Evolutionary conservation across 2,797 vertebrate genomes (phyloP), one percentile per base, ranked within the genome.

Genomic region (Alosa sapidissima): DNA sequence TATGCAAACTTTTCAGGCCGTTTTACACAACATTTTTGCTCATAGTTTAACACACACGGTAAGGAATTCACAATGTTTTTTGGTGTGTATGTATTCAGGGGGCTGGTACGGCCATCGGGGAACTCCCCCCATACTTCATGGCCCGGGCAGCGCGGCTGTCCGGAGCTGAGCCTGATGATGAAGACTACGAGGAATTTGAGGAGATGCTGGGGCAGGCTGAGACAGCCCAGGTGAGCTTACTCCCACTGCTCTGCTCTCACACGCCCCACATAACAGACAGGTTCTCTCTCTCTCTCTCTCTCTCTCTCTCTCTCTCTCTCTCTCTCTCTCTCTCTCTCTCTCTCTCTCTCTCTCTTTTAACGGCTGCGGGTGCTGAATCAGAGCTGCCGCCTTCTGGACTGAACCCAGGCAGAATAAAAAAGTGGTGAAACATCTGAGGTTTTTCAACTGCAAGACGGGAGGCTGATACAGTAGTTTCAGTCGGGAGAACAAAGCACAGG

Each of bases 161-260:
- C 4, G 98, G 98, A 90, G 95, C 96, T 49, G 98, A 99, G 91
- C 97, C 98, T 48, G 98, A 99, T 85, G 98, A 99, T 90, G 98
- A 99, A 89, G 98, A 99, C 88, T 99, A 99, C 83, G 97, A 99
- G 92, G 98, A 99, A 93, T 99, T 99, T 88, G 98, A 99, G 94
- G 98, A 99, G 95, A 99, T 99, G 98, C 96, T 99, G 89, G 98
- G 99, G 93, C 97, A 98, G 88, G 96, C 97, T 16, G 92, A 98
- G 90, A 89, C 92, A 1, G 97, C 97, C 88, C 97, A 99, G 95
- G 98, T 99, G 94, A 96, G 97, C 86, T 72, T 36, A 75, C 84
- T 75, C 87, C 5, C 68, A 5, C 68, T 5, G 28, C 41, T 28
- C 7, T 75, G 81, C 83, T 49, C 68, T 83, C 68, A n/a, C 85